Evolutionary conservation across 2,113 vertebrate genomes (phyloP).

Genomic region (Eudyptes chrysolophus): DNA sequence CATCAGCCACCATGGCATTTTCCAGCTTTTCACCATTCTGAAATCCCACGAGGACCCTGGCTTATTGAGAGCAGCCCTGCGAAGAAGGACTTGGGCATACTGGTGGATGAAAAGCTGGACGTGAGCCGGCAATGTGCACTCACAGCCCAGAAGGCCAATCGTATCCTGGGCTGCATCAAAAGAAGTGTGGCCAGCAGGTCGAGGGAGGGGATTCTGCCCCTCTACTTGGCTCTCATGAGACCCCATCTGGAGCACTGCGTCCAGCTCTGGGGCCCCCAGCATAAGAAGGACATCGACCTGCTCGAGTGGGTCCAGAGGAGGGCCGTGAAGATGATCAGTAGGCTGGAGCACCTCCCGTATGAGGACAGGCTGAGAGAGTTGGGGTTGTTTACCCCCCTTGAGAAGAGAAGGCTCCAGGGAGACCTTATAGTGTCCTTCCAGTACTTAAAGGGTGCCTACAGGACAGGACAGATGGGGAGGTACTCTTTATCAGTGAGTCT

Average conservation of each 20-base stretch:
- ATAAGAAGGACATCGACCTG: background rate
- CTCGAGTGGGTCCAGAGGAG: background rate
- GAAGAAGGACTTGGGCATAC: background rate
- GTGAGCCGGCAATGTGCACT: accelerated
- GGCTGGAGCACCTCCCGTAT: background rate
- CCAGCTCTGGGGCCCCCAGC: background rate
- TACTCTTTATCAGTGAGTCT: background rate
- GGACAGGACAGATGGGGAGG: background rate
- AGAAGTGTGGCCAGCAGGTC: accelerated
- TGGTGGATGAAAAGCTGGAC: background rate
- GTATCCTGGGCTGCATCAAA: background rate
- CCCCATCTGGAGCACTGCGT: accelerated
- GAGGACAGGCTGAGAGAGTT: background rate
- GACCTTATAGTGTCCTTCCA: background rate
- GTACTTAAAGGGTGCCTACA: background rate
- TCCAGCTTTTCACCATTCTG: background rate
- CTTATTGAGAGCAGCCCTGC: background rate
- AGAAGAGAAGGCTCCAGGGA: background rate
- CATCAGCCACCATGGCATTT: background rate
- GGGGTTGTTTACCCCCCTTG: background rate
- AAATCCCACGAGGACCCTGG: background rate
- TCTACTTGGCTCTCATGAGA: background rate
- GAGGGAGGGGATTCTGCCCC: background rate
- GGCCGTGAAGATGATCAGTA: background rate
- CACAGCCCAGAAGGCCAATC: background rate